A percentile compares a stretch with the other conserved stretches of the same genome.
Evolutionary conservation across 2,888 invertebrate genomes (phyloP).

Genomic region (Odontocolon sp.): DNA sequence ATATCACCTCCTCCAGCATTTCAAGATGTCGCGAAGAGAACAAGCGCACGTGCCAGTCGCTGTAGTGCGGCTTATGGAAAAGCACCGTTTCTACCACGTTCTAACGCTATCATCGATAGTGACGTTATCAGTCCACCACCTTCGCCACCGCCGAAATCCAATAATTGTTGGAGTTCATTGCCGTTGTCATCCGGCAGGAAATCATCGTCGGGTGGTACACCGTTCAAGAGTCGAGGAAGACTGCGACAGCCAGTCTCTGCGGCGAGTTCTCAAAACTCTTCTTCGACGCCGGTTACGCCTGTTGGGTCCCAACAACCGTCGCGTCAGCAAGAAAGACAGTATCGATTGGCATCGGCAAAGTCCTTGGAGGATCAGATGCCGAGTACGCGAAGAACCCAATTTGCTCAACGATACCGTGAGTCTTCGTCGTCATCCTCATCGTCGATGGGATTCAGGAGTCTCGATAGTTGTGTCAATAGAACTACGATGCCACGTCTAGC

Average conservation of each 20-base stretch:
- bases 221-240: conserved; percentile 70
- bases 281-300: conserved; percentile 25
- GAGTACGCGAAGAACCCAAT: conserved; percentile 83
- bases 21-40: conserved; percentile 82
- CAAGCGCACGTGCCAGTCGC: conserved; percentile 58
- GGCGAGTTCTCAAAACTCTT: not conserved
- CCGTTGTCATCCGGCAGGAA: conserved; percentile 68
- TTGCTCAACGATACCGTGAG: conserved; percentile 82
- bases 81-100: conserved; percentile 82
- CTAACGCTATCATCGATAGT: conserved; percentile 83
- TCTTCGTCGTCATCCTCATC: conserved; percentile 83
- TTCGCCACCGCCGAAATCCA: conserved; percentile 77
- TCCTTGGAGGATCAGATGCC: conserved; percentile 82
- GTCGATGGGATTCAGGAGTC: conserved; percentile 85
- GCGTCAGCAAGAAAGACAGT: conserved; percentile 59
- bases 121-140: conserved; percentile 82
- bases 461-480: conserved; percentile 83
- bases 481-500: conserved; percentile 82
- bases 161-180: conserved; percentile 78
- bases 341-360: conserved; percentile 82
- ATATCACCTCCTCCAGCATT: conserved; percentile 88
- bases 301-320: conserved; percentile 59
- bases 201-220: conserved; percentile 62
- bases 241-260: conserved; percentile 68
- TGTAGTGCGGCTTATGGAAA: conserved; percentile 79